Base-by-base conservation (phyloP, 2,113 vertebrate species). In the Holacanthus passer region DNA sequence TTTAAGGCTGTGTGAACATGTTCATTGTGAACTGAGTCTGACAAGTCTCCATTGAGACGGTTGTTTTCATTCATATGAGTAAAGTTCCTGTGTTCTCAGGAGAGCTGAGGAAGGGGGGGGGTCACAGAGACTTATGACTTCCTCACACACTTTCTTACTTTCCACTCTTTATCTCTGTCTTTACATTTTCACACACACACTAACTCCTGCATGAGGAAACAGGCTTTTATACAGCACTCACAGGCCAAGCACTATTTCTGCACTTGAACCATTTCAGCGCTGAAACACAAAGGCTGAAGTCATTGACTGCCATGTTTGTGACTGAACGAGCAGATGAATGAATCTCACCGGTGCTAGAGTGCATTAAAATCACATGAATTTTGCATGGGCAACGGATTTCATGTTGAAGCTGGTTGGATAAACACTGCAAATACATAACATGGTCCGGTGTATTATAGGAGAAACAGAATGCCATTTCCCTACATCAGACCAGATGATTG, bases 61-160 rank as follows among this genome's bases (percentile, higher is more conserved):
- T 56, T 74, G 66, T 81, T 83, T 83, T 85, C 69, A 85, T 83
- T 80, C 77, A 84, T 39, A 65, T 10, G 59, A 56, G 43, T 73
- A 27, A 70, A 67, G 67, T 81, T 85, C 53, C 72, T 50, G 60
- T 58, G 72, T 79, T 75, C 83, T 73, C 69, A 69, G 55, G 56
- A 63, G 27, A 58, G 63, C 56, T 24, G 10, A 55, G 63, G 48
- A 56, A 47, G 27, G 19, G n/a, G 16, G n/a, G 65, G 48, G 63
- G 3, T 79, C 31, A 55, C 35, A 48, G 7, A 41, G 73, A 78
- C 47, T 45, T 70, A 81, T 64, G 64, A 78, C 69, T 65, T 84
- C 79, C 75, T 77, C 53, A 16, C n/a, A 55, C 71, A 52, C 31
- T 67, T 60, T 48, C 37, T 39, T 63, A 32, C 58, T 50, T 59